Evolutionary conservation across 2,888 invertebrate species (phyloP).

Genomic region (Calameuta idolon): DNA sequence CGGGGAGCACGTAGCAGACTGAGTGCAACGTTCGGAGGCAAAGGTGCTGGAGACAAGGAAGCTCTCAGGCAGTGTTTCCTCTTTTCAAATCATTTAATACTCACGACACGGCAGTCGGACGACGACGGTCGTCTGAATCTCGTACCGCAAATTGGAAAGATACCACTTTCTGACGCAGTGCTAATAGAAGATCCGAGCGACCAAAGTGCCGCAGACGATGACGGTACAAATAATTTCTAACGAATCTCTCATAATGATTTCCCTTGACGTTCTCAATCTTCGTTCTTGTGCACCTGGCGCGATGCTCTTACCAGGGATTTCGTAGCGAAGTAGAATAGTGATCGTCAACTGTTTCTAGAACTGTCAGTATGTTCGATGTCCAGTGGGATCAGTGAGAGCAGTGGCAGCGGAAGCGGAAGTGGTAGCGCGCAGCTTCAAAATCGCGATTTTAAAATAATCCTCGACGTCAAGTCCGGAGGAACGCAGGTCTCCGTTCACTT

Average conservation of each 20-base stretch:
- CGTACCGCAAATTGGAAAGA: slow-evolving; percentile 83
- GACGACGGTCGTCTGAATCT: slow-evolving; percentile 89
- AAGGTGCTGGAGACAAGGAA: slow-evolving; percentile 73
- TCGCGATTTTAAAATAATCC: slow-evolving; percentile 79
- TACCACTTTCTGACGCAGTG: slow-evolving; percentile 85
- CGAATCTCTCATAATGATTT: neutral
- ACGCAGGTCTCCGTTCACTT: slow-evolving; percentile 82
- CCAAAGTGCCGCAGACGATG: slow-evolving; percentile 74
- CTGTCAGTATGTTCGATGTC: slow-evolving; percentile 71
- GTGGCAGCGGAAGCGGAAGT: slow-evolving; percentile 54
- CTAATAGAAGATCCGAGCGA: slow-evolving; percentile 88
- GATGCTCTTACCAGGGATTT: neutral
- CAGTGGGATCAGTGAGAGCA: slow-evolving; percentile 69
- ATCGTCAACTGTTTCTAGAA: slow-evolving; percentile 54
- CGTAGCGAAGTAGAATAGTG: neutral
- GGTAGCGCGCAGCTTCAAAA: slow-evolving; percentile 69
- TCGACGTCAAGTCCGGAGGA: slow-evolving; percentile 73
- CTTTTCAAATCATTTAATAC: slow-evolving; percentile 89
- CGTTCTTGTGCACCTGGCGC: neutral
- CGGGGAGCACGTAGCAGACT: slow-evolving; percentile 71
- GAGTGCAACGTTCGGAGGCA: slow-evolving; percentile 70
- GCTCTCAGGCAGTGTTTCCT: slow-evolving; percentile 86
- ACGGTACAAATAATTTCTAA: slow-evolving; percentile 68
- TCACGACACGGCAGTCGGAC: slow-evolving; percentile 80
- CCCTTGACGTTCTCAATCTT: neutral